Base-by-base conservation (phyloP, 2,888 invertebrate species). In the Cybosia mesomella region DNA sequence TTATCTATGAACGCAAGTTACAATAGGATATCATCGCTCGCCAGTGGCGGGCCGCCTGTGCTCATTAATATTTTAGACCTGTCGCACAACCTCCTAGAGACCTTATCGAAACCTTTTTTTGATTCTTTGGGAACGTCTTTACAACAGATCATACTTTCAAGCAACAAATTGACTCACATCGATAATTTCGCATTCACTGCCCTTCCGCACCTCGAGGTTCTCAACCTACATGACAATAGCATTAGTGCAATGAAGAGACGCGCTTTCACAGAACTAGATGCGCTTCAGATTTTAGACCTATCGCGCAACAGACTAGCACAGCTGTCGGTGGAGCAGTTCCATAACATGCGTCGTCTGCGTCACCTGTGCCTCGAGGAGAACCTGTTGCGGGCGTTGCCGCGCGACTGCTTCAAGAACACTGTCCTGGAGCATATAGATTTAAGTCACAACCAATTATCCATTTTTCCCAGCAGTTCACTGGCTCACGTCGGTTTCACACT, bases 381-480 rank as follows among this genome's bases (percentile, higher is more conserved):
- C 84, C 95, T 95, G 58, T 87, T 98, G 62, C 96, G 96, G 68
- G 96, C 97, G 0, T 87, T 98, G 64, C 97, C 97, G 0, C 96
- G 97, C 8, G 97, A 97, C 81, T 96, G 96, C 2, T 97, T 98
- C 82, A 96, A 96, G 84, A 97, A 97, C 74, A 97, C 97, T 0
- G 95, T 96, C 28, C 87, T 98, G 15, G 98, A 98, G 86, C 96
- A 97, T 84, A 91, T 98, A 15, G 97, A 98, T 84, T 94, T 98
- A 32, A 96, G 97, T 61, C 95, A 95, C 72, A 98, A 98, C 85
- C 96, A 95, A 70, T 95, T 98, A 59, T 95, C 96, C 5, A 95
- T 97, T 0, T 96, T 97, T 84, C 98, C 98, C 0, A 96, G 96
- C 63, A 95, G 96, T 32, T 96, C 97, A 1, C 95, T 98, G 73